Conservation (phyloP, 2,113 vertebrate genomes). For the Trematomus loennbergii region DNA sequence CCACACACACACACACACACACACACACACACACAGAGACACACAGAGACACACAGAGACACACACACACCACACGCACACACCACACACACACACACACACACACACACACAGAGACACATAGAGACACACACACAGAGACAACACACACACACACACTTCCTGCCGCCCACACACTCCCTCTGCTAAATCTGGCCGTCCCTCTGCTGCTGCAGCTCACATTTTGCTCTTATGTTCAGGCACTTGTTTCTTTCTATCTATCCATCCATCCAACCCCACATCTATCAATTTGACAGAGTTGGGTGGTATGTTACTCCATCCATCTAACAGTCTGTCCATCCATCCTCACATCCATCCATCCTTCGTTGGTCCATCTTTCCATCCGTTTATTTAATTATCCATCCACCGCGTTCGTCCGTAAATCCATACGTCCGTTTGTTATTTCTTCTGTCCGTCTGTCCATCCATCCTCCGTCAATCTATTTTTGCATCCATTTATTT, state of each 20-base stretch:
- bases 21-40: neutral
- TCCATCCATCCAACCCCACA: neutral
- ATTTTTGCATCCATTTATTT: too few relatives aligned
- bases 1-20: neutral
- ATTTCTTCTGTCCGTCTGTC: too few relatives aligned
- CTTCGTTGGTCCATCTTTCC: neutral
- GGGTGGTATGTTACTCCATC: neutral
- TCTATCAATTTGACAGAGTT: neutral
- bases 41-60: too few relatives aligned
- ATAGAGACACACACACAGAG: too few relatives aligned
- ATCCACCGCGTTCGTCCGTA: neutral
- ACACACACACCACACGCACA: too few relatives aligned
- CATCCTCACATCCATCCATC: neutral
- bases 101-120: too few relatives aligned
- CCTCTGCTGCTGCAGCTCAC: constrained; percentile 28
- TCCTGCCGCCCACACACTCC: constrained; percentile 60
- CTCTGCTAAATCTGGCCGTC: constrained; percentile 64
- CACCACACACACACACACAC: too few relatives aligned
- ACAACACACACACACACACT: constrained; percentile 36
- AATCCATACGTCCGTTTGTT: too few relatives aligned
- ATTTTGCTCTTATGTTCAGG: constrained; percentile 17
- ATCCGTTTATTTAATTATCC: neutral
- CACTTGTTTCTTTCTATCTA: neutral
- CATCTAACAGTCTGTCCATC: neutral
- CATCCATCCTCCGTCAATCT: too few relatives aligned